Conservation (phyloP, 2,113 vertebrate genomes). For the Silurus asotus region DNA sequence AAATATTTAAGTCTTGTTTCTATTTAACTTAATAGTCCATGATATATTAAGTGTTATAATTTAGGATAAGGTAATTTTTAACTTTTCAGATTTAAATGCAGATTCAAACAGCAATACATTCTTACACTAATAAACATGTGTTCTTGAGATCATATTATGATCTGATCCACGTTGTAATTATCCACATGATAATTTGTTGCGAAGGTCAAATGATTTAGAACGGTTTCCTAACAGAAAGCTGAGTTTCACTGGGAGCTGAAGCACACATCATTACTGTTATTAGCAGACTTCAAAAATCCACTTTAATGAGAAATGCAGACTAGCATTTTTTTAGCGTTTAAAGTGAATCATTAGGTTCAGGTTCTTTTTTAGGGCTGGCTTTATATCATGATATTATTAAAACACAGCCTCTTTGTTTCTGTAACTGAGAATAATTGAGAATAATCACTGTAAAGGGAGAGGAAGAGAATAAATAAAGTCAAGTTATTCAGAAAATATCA, state of each 20-base stretch:
- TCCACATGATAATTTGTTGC: not conserved
- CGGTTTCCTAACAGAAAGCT: not conserved
- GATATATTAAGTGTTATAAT: too few species aligned
- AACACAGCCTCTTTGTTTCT: slow-evolving; percentile 34
- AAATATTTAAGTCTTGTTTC: too few species aligned
- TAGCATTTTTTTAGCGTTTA: slow-evolving; percentile 43
- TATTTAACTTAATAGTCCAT: too few species aligned
- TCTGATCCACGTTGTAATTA: not conserved
- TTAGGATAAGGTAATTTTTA: too few species aligned
- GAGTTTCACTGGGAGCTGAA: slow-evolving; percentile 31
- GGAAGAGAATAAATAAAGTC: slow-evolving; percentile 4
- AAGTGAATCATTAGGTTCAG: slow-evolving; percentile 40
- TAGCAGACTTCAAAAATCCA: slow-evolving; percentile 39
- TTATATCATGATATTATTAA: slow-evolving; percentile 41
- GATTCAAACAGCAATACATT: not conserved
- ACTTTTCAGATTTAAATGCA: not conserved
- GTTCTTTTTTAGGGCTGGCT: slow-evolving; percentile 38
- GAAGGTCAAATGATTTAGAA: slow-evolving; percentile 22
- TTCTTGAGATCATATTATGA: not conserved
- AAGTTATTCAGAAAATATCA: slow-evolving; percentile 36
- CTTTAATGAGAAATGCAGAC: slow-evolving; percentile 53
- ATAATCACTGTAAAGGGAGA: slow-evolving; percentile 27
- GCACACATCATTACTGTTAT: slow-evolving; percentile 41
- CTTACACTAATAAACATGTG: not conserved
- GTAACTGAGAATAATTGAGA: slow-evolving; percentile 53